A percentile compares a stretch with the other conserved stretches of the same genome.
phyloP scores from a whole-genome alignment of 2,888 invertebrate genomes.

The Scaptomyza caliginosa region DNA sequence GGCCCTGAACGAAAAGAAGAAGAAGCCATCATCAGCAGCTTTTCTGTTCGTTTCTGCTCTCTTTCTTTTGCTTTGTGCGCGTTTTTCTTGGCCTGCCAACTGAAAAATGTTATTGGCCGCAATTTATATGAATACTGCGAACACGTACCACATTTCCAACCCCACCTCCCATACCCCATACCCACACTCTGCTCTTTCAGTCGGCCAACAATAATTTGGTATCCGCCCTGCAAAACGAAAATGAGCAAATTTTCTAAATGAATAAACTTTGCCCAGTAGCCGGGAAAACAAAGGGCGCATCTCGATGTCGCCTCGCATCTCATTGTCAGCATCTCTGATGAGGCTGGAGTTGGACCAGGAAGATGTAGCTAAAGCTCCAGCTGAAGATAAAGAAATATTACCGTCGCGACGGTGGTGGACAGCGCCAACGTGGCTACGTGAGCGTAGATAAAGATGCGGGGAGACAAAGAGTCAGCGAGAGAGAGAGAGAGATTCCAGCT shows the following conservation, averaged over 20 bases:
- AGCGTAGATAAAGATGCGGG: constrained; percentile 3
- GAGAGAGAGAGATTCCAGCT: neutral
- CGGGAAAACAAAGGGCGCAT: constrained; percentile 58
- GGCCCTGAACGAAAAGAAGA: constrained; percentile 12
- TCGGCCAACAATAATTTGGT: constrained; percentile 62
- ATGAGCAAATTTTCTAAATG: constrained; percentile 82
- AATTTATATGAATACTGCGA: constrained; percentile 79
- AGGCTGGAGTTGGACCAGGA: constrained; percentile 10
- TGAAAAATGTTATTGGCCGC: constrained; percentile 80
- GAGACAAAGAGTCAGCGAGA: neutral
- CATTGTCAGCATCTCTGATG: constrained; percentile 55
- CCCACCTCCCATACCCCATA: neutral
- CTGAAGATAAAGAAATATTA: constrained; percentile 74
- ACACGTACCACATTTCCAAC: constrained; percentile 71
- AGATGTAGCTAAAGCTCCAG: constrained; percentile 7
- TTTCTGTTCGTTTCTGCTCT: constrained; percentile 61
- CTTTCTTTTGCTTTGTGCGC: constrained; percentile 63
- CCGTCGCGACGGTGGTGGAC: constrained; percentile 46
- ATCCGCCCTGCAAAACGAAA: constrained; percentile 59
- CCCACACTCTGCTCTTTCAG: neutral
- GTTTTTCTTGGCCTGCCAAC: constrained; percentile 72
- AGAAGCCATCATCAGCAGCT: constrained; percentile 80
- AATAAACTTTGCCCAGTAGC: constrained; percentile 69
- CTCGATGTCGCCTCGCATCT: constrained; percentile 61
- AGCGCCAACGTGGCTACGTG: constrained; percentile 67